phyloP scores from a whole-genome alignment of 2,888 invertebrate species.

The Pyrochroa serraticornis region DNA sequence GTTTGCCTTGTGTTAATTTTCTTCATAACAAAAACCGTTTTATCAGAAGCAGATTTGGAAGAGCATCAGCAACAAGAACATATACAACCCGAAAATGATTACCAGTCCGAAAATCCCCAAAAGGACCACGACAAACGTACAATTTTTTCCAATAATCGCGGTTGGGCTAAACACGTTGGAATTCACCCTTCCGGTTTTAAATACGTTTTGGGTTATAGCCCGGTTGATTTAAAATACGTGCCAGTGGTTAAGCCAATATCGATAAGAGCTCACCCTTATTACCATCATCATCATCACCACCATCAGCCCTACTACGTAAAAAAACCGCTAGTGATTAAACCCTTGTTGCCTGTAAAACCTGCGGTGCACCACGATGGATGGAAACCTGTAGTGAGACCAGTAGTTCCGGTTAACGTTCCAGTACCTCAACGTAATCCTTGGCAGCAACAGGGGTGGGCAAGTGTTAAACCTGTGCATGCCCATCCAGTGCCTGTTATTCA shows the following conservation, averaged over 20 bases:
- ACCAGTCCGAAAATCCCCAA: constrained; percentile 30
- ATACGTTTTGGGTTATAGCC: constrained; percentile 46
- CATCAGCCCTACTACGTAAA: constrained; percentile 17
- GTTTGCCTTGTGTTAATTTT: constrained; percentile 6
- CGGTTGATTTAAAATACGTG: constrained; percentile 45
- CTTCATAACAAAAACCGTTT: constrained; percentile 24
- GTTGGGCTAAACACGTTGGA: constrained; percentile 49
- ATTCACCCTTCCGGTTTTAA: constrained; percentile 45
- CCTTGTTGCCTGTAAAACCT: constrained; percentile 31
- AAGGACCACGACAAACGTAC: constrained; percentile 52
- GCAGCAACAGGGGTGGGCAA: background rate
- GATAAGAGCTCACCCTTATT: constrained; percentile 36
- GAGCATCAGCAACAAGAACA: constrained; percentile 37
- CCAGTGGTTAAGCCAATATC: constrained; percentile 46
- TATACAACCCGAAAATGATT: constrained; percentile 48
- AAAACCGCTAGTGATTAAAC: constrained; percentile 29
- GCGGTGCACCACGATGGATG: constrained; percentile 13
- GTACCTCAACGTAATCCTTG: background rate
- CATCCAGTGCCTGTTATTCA: too few relatives aligned
- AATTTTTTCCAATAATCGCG: constrained; percentile 44
- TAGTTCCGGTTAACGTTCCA: constrained; percentile 7
- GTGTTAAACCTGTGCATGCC: too few relatives aligned
- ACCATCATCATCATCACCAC: constrained; percentile 33
- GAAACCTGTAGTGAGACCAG: constrained; percentile 21
- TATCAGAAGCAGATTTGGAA: constrained; percentile 37